These are phyloP conservation scores for Physeter macrocephalus DNA, from an alignment of 2,113 vertebrate genomes.

Conservation along the genomic window DNA sequence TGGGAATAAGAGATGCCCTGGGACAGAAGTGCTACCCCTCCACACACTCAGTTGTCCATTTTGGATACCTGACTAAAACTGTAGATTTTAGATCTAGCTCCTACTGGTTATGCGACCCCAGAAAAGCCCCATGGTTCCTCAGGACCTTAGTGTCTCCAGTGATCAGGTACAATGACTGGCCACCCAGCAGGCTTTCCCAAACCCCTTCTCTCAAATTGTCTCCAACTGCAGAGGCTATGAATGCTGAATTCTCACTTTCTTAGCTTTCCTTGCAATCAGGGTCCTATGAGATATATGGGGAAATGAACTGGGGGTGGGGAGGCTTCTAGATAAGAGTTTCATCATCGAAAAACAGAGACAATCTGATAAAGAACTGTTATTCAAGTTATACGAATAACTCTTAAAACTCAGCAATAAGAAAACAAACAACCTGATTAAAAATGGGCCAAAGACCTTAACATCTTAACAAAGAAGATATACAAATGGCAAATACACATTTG, in stretches of 20 bases:
- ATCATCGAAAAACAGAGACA: neutral
- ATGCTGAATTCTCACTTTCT: neutral
- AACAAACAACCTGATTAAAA: neutral
- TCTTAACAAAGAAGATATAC: neutral
- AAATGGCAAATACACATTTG: neutral
- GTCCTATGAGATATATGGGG: neutral
- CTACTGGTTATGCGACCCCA: neutral
- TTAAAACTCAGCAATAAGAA: neutral
- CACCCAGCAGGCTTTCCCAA: neutral
- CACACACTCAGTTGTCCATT: neutral
- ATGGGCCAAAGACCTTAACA: neutral
- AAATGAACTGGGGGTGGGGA: accelerated
- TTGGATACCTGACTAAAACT: neutral
- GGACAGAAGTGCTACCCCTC: neutral
- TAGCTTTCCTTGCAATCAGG: neutral
- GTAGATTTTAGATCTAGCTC: neutral
- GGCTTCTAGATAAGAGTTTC: neutral
- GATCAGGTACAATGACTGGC: neutral
- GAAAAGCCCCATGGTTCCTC: neutral
- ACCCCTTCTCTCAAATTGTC: neutral
- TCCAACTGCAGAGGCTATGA: neutral
- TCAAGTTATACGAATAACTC: neutral
- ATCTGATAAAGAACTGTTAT: neutral
- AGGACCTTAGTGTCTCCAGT: neutral
- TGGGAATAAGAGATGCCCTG: neutral